These are phyloP conservation scores for Alethe castanea DNA, from an alignment of 2,113 vertebrate genomes.

Conservation along the genomic window DNA sequence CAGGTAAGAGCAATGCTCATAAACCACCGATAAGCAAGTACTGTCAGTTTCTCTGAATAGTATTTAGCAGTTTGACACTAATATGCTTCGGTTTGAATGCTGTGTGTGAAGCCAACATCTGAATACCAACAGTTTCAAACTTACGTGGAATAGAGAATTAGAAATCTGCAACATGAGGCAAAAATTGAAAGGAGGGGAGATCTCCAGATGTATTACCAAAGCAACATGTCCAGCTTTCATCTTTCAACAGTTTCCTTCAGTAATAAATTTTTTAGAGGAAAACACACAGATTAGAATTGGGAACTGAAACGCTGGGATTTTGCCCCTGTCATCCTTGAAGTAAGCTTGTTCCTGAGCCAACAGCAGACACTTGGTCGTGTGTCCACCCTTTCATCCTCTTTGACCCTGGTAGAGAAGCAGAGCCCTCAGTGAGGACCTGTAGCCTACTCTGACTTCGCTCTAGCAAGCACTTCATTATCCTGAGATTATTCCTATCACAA, in stretches of 20 bases:
- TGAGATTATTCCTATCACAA: neutral
- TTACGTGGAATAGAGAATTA: neutral
- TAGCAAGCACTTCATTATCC: neutral
- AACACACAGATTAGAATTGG: neutral
- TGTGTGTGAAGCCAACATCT: neutral
- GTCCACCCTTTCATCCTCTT: neutral
- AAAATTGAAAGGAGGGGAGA: neutral
- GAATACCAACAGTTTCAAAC: neutral
- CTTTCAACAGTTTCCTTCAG: neutral
- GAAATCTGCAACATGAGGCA: neutral
- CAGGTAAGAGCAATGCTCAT: neutral
- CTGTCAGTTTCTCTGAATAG: neutral
- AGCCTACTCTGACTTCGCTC: neutral
- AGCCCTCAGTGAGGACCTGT: neutral
- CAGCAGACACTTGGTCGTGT: neutral
- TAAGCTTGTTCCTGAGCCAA: neutral
- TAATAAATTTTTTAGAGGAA: neutral
- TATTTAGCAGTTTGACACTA: constrained; percentile 38
- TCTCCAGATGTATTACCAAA: neutral
- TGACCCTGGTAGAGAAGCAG: neutral
- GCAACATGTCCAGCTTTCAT: neutral
- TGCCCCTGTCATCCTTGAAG: neutral
- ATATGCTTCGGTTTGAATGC: neutral
- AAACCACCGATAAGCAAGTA: neutral
- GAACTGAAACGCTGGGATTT: neutral